A percentile compares a stretch with the other conserved stretches of the same genome.
Evolutionary conservation across 2,888 invertebrate genomes (phyloP).

Genomic region (Hirtodrosophila duncani): DNA sequence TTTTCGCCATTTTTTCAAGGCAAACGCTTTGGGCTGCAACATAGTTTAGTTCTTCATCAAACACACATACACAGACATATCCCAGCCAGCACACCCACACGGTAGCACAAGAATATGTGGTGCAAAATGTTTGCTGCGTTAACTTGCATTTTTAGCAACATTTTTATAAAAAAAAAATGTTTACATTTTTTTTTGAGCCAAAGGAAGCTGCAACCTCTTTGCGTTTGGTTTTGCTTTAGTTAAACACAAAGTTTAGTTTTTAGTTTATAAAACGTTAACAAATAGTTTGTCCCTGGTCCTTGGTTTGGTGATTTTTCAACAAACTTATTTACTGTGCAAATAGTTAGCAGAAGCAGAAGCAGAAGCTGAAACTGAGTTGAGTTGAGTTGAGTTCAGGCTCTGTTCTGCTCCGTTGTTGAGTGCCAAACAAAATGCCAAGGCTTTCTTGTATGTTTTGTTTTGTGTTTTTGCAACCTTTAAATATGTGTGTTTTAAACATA

Average conservation of each 20-base stretch:
- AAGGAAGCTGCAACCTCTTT: conserved; percentile 22
- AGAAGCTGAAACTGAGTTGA: too few relatives aligned
- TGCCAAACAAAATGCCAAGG: conserved; percentile 33
- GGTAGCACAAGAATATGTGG: conserved; percentile 40
- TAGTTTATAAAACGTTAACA: conserved; percentile 56
- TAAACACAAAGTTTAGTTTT: conserved; percentile 54
- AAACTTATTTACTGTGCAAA: conserved; percentile 61
- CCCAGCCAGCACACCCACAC: not conserved
- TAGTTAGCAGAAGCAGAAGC: conserved; percentile 40
- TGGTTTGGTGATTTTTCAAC: conserved; percentile 48
- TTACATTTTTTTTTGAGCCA: conserved; percentile 45
- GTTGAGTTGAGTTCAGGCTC: too few relatives aligned
- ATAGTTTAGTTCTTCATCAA: conserved; percentile 40
- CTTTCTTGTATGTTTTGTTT: conserved; percentile 23
- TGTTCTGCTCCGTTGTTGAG: too few relatives aligned
- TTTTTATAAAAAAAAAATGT: conserved; percentile 61
- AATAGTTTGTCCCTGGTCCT: conserved; percentile 48
- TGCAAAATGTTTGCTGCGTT: conserved; percentile 58
- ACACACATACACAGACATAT: conserved; percentile 4
- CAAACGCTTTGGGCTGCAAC: conserved; percentile 38
- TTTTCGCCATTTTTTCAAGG: conserved; percentile 35
- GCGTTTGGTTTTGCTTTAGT: conserved; percentile 40
- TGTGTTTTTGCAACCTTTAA: not conserved
- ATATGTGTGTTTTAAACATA: not conserved
- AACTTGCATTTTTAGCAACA: conserved; percentile 51